Conservation (phyloP, 2,888 invertebrate species). For the Tenodera sinensis region DNA sequence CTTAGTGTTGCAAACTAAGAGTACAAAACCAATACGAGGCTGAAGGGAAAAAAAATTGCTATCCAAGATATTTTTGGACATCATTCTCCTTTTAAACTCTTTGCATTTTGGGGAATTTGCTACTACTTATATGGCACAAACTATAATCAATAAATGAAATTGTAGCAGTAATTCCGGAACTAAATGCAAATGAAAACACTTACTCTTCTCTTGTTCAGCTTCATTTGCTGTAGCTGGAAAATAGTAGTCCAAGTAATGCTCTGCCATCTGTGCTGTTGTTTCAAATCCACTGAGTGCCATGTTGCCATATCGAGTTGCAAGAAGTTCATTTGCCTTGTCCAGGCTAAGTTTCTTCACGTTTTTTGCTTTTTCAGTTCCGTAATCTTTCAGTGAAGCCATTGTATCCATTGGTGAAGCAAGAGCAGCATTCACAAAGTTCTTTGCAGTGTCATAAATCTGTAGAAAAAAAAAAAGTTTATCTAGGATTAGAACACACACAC, state of each 20-base stretch:
- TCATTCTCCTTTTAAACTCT: too few relatives aligned
- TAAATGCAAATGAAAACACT: neutral
- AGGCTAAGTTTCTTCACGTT: slow-evolving; percentile 65
- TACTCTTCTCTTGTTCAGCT: slow-evolving; percentile 40
- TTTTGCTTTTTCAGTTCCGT: slow-evolving; percentile 57
- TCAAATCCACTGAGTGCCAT: slow-evolving; percentile 65
- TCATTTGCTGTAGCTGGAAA: slow-evolving; percentile 60
- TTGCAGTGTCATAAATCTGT: slow-evolving; percentile 44
- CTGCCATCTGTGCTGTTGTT: slow-evolving; percentile 63
- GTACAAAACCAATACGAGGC: too few relatives aligned
- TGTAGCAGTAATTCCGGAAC: too few relatives aligned
- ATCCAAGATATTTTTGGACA: too few relatives aligned
- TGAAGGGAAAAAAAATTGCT: too few relatives aligned
- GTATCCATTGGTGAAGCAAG: slow-evolving; percentile 40
- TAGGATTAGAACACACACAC: too few relatives aligned
- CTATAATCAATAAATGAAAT: too few relatives aligned
- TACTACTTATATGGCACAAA: too few relatives aligned
- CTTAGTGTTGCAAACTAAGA: too few relatives aligned
- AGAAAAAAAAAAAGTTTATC: too few relatives aligned
- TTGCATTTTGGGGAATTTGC: too few relatives aligned
- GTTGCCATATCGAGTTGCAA: slow-evolving; percentile 65
- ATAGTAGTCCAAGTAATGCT: slow-evolving; percentile 70
- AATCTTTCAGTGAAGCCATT: slow-evolving; percentile 50
- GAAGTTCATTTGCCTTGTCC: slow-evolving; percentile 67
- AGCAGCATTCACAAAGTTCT: slow-evolving; percentile 42